Base-by-base conservation (phyloP, 1,140 invertebrate species). In the Gryon sp. region DNA sequence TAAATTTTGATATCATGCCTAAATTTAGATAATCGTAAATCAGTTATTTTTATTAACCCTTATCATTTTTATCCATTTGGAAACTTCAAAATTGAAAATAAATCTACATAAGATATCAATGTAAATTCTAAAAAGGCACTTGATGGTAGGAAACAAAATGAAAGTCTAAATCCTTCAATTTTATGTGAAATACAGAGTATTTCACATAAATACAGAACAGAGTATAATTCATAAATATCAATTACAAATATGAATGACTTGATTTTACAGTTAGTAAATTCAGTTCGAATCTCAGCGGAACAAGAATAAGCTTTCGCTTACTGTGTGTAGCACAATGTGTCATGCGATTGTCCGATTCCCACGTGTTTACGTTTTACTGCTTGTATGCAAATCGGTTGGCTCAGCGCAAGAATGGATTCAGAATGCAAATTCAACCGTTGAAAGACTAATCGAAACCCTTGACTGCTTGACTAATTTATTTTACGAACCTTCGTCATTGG, bases 401-500 rank as follows among this genome's bases (percentile, higher is more conserved):
- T 19, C 45, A 62, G 45, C 55, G 50, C 70, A 79, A 79, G 77
- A 79, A 79, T 72, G 45, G 41, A 68, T 76, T 62, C 72, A 73
- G 30, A 72, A 79, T 79, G 77, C 73, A 79, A 79, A 79, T 79
- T 60, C 53, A 14, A 52, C 38, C 24, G 76, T 76, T 80, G 72
- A 82, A 79, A 68, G 81, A 76, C 77, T 65, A 83, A 70, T 82
- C 80, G 76, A 80, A 83, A 83, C 76, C 81, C 80, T 83, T 80
- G 68, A 63, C 69, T 73, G 77, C 62, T 76, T 74, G 65, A 76
- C 79, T 83, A 83, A 84, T 84, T 84, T 84, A 84, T 84, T 83
- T 83, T 77, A 72, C 62, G 55, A 45, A 50, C 66, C 38, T 32
- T 59, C 68, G 43, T 63, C 59, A 75, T 83, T 69, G 75, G 40